Evolutionary conservation across 2,888 invertebrate species (phyloP).

Genomic region (Yponomeuta malinellus): DNA sequence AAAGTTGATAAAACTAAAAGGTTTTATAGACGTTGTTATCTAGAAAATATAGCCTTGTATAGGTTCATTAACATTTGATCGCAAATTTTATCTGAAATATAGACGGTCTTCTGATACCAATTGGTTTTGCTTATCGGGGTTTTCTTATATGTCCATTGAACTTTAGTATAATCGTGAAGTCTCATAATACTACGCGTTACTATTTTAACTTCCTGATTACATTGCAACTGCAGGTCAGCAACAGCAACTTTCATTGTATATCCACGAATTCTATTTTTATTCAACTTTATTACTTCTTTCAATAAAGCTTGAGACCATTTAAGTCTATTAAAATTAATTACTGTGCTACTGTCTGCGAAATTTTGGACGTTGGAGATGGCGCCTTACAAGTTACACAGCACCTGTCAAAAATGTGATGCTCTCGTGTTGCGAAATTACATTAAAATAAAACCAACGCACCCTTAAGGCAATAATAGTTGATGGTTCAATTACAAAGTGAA

Average conservation of each 20-base stretch:
- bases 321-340: too few relatives aligned
- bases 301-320: too few relatives aligned
- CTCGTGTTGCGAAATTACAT: neutral
- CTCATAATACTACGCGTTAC: neutral
- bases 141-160: constrained; percentile 15
- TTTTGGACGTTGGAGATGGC: neutral
- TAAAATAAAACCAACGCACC: neutral
- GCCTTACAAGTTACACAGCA: neutral
- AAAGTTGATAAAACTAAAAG: constrained; percentile 66
- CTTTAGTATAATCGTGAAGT: constrained; percentile 14
- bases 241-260: neutral
- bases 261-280: neutral
- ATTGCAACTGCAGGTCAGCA: neutral
- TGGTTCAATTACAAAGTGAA: constrained; percentile 35
- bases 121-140: constrained; percentile 14
- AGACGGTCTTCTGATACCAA: constrained; percentile 60
- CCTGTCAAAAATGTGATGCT: neutral
- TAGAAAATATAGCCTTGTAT: constrained; percentile 58
- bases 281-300: neutral
- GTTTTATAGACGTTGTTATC: constrained; percentile 58
- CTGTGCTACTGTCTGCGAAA: too few relatives aligned
- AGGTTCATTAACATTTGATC: constrained; percentile 60
- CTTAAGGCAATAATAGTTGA: constrained; percentile 21
- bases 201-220: neutral
- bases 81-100: constrained; percentile 55